Percentiles rank a stretch among this genome's conserved stretches.
phyloP scores from a whole-genome alignment of 2,797 vertebrate species.

The Taenioides sp. region DNA sequence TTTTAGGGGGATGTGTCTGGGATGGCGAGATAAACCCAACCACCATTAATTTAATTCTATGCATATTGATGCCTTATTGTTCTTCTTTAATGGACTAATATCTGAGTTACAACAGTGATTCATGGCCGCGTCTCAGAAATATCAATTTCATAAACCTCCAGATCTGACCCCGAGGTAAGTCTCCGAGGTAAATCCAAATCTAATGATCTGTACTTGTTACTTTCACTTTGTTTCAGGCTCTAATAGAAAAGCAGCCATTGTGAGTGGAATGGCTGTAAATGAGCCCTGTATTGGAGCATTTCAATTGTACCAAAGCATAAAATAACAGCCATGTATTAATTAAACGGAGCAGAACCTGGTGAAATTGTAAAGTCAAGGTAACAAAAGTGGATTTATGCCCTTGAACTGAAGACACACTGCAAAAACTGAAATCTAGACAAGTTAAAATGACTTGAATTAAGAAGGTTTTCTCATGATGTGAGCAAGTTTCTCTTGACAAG shows the following conservation, averaged over 20 bases:
- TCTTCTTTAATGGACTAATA: conserved; percentile 83
- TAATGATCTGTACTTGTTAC: conserved; percentile 71
- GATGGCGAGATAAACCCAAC: conserved; percentile 93
- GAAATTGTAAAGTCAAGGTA: conserved; percentile 55
- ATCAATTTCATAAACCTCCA: conserved; percentile 77
- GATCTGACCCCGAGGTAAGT: conserved; percentile 74
- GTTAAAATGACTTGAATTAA: no score
- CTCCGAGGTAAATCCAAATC: conserved; percentile 69
- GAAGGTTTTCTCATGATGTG: no score
- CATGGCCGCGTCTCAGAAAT: conserved; percentile 73
- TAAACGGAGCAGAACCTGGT: conserved; percentile 51
- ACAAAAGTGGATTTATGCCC: conserved; percentile 58
- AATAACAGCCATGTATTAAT: conserved; percentile 57
- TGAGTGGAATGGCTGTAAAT: conserved; percentile 45
- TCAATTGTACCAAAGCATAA: conserved; percentile 52
- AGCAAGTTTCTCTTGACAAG: no score
- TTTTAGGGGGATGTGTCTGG: conserved; percentile 94
- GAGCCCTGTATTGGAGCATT: conserved; percentile 42
- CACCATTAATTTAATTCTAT: conserved; percentile 86
- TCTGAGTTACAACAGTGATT: conserved; percentile 76
- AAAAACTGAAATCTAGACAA: no score
- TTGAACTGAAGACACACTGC: conserved; percentile 48
- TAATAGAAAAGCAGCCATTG: conserved; percentile 54
- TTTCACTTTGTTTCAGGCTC: conserved; percentile 66
- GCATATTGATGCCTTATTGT: conserved; percentile 84